Evolutionary conservation across 2,797 vertebrate species (phyloP).

Genomic region (Rhinichthys osculus): DNA sequence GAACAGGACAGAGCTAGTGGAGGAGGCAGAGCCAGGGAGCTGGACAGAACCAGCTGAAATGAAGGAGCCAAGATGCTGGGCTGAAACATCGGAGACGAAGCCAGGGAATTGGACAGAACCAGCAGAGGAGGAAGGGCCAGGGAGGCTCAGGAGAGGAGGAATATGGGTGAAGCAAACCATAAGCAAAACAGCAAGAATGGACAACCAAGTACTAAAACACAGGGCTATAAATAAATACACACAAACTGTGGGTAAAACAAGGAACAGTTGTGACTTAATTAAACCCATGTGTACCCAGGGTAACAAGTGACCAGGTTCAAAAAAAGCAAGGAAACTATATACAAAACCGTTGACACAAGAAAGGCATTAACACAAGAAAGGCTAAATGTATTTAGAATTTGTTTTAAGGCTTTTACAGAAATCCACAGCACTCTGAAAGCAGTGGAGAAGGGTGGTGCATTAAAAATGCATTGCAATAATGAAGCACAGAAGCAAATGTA

Average conservation of each 20-base stretch:
- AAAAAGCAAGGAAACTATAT: not conserved
- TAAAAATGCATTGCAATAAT: constrained; percentile 47
- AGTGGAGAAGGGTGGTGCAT: not conserved
- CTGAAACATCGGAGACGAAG: not conserved
- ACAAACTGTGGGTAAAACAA: not conserved
- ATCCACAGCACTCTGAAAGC: constrained; percentile 2
- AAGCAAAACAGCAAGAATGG: not conserved
- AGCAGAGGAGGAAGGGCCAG: not conserved
- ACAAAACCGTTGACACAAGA: not conserved
- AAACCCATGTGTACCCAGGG: not conserved
- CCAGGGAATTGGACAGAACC: not conserved
- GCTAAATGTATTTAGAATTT: not conserved
- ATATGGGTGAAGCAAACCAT: not conserved
- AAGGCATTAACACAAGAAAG: not conserved
- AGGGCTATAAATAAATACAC: not conserved
- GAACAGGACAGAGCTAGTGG: not conserved
- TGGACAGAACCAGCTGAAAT: not conserved
- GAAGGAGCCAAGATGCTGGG: not conserved
- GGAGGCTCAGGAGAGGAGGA: not conserved
- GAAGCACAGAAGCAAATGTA: constrained; percentile 27
- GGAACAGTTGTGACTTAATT: not conserved
- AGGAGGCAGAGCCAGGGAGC: not conserved
- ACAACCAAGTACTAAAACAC: not conserved
- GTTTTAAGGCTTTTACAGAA: not conserved
- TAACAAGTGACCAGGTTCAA: not conserved